phyloP scores from a whole-genome alignment of 2,113 vertebrate genomes.

The Tupaia chinensis region DNA sequence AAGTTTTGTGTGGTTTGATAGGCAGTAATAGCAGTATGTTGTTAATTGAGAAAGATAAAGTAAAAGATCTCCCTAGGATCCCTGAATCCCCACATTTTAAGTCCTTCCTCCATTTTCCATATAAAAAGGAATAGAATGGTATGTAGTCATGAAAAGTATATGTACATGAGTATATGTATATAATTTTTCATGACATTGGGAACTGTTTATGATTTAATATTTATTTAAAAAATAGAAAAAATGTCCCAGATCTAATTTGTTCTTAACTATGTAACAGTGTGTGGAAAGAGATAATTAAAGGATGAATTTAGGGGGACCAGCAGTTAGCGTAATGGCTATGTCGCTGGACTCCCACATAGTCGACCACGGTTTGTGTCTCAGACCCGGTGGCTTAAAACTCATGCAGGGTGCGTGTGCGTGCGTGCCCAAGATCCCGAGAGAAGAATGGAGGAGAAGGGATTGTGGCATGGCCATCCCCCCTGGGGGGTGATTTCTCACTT shows the following conservation, averaged over 20 bases:
- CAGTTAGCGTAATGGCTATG: too few relatives aligned
- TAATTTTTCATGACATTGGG: neutral
- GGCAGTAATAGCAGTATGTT: neutral
- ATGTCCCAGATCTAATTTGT: neutral
- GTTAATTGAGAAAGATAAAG: neutral
- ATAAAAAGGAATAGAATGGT: neutral
- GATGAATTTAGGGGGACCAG: too few relatives aligned
- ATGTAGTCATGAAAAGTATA: neutral
- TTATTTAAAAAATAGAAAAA: neutral
- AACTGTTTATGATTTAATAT: neutral
- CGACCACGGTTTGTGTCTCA: too few relatives aligned
- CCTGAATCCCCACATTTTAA: neutral
- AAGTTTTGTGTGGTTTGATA: neutral
- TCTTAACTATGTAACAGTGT: neutral
- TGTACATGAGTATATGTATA: neutral
- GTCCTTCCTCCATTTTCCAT: neutral
- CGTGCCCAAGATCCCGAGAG: too few relatives aligned
- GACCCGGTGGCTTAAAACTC: too few relatives aligned
- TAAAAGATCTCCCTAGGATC: neutral
- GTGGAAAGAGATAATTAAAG: neutral
- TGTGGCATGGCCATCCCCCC: too few relatives aligned
- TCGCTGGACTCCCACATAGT: too few relatives aligned
- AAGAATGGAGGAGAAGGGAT: too few relatives aligned
- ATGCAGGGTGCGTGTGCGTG: too few relatives aligned
- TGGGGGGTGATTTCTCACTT: too few relatives aligned